Base-by-base conservation (phyloP, 2,888 invertebrate species). In the Rosalia funebris region DNA sequence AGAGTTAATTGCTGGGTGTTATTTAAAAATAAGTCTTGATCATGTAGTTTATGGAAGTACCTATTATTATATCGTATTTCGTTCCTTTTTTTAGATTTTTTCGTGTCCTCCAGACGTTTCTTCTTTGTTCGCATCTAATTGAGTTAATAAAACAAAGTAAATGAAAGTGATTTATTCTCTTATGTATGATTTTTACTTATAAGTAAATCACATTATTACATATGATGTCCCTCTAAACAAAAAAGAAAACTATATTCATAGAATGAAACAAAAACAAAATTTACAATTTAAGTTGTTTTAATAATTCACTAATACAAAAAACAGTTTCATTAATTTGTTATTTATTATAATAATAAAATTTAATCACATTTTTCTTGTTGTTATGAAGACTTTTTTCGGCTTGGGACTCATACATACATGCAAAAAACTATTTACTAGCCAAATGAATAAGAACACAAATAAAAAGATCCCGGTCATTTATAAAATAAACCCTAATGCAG, bases 251-350 rank as follows among this genome's bases (percentile, higher is more conserved):
- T 42, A 50, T 53, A 37, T 41, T 53, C 70, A 72, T 72, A 73
- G 72, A 76, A 75, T 69, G 68, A 70, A 76, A 77, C 58, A 66
- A 64, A 71, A 69, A 75, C 70, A 71, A 74, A 76, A 73, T 72
- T 68, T 78, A 78, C 77, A 78, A 74, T 78, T 78, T 71, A 74
- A 74, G 71, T 72, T 71, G 72, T 74, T 76, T 77, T 77, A 76
- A 75, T 77, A 75, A 79, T 79, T 81, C 76, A 77, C 80, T 81
- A 81, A 80, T 80, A 80, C 79, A 80, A 81, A 79, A 71, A 80
- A 79, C 79, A 78, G 77, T 76, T 75, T 71, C 71, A 75, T 78
- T 77, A 76, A 77, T 80, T 71, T 78, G 77, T 79, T 79, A 78
- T 75, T 79, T 75, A 75, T 79, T 73, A 78, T 79, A 76, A 78